These are phyloP conservation scores for Amphipoea lucens DNA, from an alignment of 2,888 invertebrate genomes.

Conservation along the genomic window DNA sequence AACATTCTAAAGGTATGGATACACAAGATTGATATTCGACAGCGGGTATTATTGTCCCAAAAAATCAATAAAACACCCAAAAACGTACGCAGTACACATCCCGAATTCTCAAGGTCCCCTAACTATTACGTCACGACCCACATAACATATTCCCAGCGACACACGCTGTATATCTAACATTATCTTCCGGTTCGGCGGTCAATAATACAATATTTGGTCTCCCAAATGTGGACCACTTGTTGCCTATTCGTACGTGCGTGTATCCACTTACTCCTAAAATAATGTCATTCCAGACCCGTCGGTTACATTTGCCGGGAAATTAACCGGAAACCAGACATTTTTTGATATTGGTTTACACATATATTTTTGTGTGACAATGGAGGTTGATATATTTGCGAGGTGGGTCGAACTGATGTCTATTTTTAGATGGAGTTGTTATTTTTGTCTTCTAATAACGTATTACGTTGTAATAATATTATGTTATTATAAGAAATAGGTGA, in stretches of 20 bases:
- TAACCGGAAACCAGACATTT: conserved; percentile 77
- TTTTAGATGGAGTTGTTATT: conserved; percentile 11
- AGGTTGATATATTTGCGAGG: conserved; percentile 8
- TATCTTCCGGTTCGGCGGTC: conserved; percentile 49
- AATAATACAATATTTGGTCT: conserved; percentile 61
- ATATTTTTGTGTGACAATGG: conserved; percentile 50
- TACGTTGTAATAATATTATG: background rate
- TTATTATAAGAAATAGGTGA: background rate
- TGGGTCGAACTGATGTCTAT: conserved; percentile 17
- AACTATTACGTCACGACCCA: conserved; percentile 30
- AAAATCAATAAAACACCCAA: conserved; percentile 28
- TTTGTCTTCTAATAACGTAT: background rate
- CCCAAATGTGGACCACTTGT: conserved; percentile 74
- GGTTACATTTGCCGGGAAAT: conserved; percentile 73
- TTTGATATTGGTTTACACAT: conserved; percentile 55
- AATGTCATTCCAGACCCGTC: conserved; percentile 76
- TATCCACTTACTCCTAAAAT: conserved; percentile 78
- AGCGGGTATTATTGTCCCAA: background rate
- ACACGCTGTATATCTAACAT: conserved; percentile 18
- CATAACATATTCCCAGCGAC: conserved; percentile 30
- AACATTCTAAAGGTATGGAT: no score
- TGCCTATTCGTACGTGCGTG: conserved; percentile 76
- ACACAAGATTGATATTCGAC: background rate
- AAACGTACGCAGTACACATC: background rate
- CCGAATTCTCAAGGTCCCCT: conserved; percentile 35